Percentiles rank a stretch among this genome's conserved stretches.
These are phyloP conservation scores for Prietella phreatophila DNA, from an alignment of 2,113 vertebrate species.

Conservation along the genomic window DNA sequence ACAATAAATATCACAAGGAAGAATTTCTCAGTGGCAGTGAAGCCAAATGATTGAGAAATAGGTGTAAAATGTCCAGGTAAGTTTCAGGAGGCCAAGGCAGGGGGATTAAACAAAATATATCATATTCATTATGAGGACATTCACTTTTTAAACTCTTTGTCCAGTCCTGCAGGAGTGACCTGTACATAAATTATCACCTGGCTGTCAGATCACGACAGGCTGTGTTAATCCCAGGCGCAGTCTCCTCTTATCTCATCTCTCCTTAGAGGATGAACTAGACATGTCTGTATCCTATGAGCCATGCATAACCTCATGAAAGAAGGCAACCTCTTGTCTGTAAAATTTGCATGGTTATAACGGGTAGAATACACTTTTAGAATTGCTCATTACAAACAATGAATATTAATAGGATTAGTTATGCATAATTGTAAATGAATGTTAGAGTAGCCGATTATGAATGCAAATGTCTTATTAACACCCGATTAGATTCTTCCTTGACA, in stretches of 20 bases:
- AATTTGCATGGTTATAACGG: slow-evolving; percentile 15
- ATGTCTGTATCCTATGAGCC: neutral
- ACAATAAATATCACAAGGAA: slow-evolving; percentile 36
- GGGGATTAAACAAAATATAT: slow-evolving; percentile 71
- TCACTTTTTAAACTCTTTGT: slow-evolving; percentile 55
- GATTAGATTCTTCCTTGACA: neutral
- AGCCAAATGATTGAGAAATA: slow-evolving; percentile 40
- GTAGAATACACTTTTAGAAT: slow-evolving; percentile 17
- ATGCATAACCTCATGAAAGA: slow-evolving; percentile 22
- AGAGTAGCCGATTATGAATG: slow-evolving; percentile 12
- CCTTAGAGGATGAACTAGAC: slow-evolving; percentile 51
- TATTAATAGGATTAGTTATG: slow-evolving; percentile 23
- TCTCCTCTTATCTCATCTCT: slow-evolving; percentile 59
- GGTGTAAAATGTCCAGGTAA: slow-evolving; percentile 27
- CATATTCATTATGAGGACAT: slow-evolving; percentile 67
- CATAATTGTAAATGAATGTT: slow-evolving; percentile 7
- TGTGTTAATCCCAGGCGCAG: slow-evolving; percentile 69
- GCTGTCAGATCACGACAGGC: slow-evolving; percentile 69
- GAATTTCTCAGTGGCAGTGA: slow-evolving; percentile 26
- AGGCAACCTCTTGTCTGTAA: neutral
- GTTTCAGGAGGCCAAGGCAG: slow-evolving; percentile 55
- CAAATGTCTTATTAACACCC: slow-evolving; percentile 4
- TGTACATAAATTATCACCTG: slow-evolving; percentile 73
- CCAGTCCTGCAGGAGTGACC: slow-evolving; percentile 59
- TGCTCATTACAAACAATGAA: neutral